These are phyloP conservation scores for Cynoglossus semilaevis DNA, from an alignment of 2,113 vertebrate genomes.

Conservation along the genomic window DNA sequence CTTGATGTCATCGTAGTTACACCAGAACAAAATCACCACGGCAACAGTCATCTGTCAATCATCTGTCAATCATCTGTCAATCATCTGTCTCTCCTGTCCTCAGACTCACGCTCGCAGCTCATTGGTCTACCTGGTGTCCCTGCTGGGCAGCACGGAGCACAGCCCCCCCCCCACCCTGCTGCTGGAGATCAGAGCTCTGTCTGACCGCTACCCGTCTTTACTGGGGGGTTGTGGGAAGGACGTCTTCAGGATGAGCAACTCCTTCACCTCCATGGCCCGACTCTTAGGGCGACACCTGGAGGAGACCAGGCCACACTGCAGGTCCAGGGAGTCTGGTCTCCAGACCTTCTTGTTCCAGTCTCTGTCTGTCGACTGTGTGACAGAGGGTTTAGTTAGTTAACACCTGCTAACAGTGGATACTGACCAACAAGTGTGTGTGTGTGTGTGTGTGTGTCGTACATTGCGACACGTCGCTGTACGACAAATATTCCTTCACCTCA, in stretches of 20 bases:
- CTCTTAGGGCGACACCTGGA: slow-evolving; percentile 82
- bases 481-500: neutral
- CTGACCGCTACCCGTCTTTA: slow-evolving; percentile 79
- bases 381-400: too few species aligned
- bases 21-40: too few species aligned
- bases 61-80: too few species aligned
- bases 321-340: slow-evolving; percentile 64
- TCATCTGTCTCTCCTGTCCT: slow-evolving; percentile 4
- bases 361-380: too few species aligned
- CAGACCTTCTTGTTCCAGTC: too few species aligned
- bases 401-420: too few species aligned
- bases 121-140: slow-evolving; percentile 84
- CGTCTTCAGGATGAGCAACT: slow-evolving; percentile 94
- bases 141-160: slow-evolving; percentile 88
- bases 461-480: neutral
- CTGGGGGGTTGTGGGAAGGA: slow-evolving; percentile 85
- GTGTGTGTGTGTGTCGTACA: neutral
- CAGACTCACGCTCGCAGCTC: slow-evolving; percentile 83
- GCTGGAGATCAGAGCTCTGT: slow-evolving; percentile 87
- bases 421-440: too few species aligned
- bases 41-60: too few species aligned
- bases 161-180: slow-evolving; percentile 87
- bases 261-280: slow-evolving; percentile 85
- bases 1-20: slow-evolving; percentile 11
- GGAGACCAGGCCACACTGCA: slow-evolving; percentile 51